phyloP scores from a whole-genome alignment of 2,113 vertebrate genomes.

The Potamarius usumacintae region DNA sequence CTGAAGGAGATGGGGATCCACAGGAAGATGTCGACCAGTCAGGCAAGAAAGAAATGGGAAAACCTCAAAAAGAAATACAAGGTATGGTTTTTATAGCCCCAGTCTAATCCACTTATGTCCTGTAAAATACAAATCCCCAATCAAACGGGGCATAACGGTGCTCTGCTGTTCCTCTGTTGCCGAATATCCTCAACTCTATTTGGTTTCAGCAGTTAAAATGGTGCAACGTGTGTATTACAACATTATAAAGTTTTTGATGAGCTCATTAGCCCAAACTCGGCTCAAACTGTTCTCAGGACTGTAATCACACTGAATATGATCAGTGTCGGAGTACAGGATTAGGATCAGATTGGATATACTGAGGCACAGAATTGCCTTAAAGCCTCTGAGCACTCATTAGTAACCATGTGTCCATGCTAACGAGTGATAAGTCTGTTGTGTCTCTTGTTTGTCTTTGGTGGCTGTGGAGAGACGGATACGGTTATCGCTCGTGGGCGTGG shows the following conservation, averaged over 20 bases:
- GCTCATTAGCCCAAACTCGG: background rate
- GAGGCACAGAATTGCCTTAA: too few relatives aligned
- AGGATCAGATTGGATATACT: background rate
- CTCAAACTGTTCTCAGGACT: background rate
- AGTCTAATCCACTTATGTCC: background rate
- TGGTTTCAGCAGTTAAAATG: background rate
- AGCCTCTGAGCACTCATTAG: too few relatives aligned
- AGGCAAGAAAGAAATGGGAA: slow-evolving; percentile 74
- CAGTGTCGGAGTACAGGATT: background rate
- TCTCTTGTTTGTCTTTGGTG: background rate
- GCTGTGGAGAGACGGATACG: background rate
- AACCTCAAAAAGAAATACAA: slow-evolving; percentile 73
- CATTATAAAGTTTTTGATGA: background rate
- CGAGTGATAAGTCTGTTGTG: background rate
- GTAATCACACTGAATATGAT: background rate
- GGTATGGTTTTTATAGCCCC: slow-evolving; percentile 48
- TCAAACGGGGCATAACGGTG: too few relatives aligned
- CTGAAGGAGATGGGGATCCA: slow-evolving; percentile 71
- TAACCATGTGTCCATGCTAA: background rate
- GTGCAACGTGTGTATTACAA: background rate
- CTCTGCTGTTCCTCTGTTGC: background rate
- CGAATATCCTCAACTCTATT: background rate
- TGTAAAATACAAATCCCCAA: too few relatives aligned
- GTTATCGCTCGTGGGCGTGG: background rate
- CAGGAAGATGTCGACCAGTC: slow-evolving; percentile 64